A percentile compares a stretch with the other conserved stretches of the same genome.
Evolutionary conservation across 2,113 vertebrate species (phyloP).

Genomic region (Carassius carassius): DNA sequence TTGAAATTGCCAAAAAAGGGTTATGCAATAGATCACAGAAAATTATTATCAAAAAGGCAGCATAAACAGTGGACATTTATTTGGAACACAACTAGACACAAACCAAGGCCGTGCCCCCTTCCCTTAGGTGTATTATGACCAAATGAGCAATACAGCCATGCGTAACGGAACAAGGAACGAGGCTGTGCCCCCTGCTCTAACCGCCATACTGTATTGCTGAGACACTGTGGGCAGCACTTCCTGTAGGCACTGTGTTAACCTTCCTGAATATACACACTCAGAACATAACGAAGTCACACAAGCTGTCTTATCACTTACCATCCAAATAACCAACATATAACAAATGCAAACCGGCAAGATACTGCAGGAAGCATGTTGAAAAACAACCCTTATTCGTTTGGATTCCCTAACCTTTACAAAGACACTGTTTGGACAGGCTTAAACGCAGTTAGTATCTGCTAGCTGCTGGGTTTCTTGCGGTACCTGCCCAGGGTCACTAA

Average conservation of each 20-base stretch:
- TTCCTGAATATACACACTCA: constrained; percentile 36
- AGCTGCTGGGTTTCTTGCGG: not conserved
- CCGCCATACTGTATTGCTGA: constrained; percentile 45
- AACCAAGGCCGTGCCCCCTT: not conserved
- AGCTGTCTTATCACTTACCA: constrained; percentile 15
- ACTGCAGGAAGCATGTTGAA: not conserved
- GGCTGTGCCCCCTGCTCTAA: constrained; percentile 19
- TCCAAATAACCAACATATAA: not conserved
- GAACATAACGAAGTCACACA: constrained; percentile 21
- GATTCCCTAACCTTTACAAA: constrained; percentile 20
- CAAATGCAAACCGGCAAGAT: not conserved
- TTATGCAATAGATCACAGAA: not conserved
- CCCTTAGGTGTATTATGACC: not conserved
- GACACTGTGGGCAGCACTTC: constrained; percentile 45
- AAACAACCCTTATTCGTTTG: not conserved
- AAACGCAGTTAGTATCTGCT: constrained; percentile 14
- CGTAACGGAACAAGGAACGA: not conserved
- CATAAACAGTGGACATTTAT: not conserved
- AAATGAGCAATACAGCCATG: not conserved
- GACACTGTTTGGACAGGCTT: constrained; percentile 35
- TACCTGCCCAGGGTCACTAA: constrained; percentile 12
- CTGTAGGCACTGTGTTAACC: constrained; percentile 33
- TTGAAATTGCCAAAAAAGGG: not conserved
- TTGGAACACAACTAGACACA: not conserved
- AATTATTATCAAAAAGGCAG: not conserved